Base-by-base conservation (phyloP, 2,888 invertebrate genomes). In the Cyclophora punctaria region DNA sequence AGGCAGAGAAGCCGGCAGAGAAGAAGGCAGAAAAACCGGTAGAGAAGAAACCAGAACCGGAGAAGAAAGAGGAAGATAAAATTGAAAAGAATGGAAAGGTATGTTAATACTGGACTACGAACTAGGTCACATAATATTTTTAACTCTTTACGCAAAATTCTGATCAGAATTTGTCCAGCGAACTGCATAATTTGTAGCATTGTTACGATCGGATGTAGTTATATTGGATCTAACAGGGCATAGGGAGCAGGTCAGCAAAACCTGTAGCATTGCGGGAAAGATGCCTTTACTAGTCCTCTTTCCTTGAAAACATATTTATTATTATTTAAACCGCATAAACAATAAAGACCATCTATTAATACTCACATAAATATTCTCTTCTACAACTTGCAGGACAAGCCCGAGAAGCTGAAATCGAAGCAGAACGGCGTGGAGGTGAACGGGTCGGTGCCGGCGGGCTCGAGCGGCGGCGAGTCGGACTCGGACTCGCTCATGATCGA, bases 71-170 rank as follows among this genome's bases (percentile, higher is more conserved):
- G 49, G 56, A 48, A 40, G 67, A 56, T 45, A 74, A 73, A 60
- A 73, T 69, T 51, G 80, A 81, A 34, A 76, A 77, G 61, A 67
- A 57, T 59, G 69, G 59, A 55, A 84, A 83, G 75, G 84, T 84
- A 57, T 53, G 63, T 51, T 44, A 45, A 40, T 20, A 20, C 20
- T 20, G 20, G 20, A 20, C 20, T 20, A 20, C 20, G 20, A 20
- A 20, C 20, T 20, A 20, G 20, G 20, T 20, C 1, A 20, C 20
- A 20, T 7, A n/a, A 3, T 35, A 7, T 49, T 35, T 35, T 44
- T 34, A 33, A 43, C 37, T 41, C 4, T 33, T n/a, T 46, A 37
- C 7, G 46, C 3, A 5, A 34, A 49, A 20, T 20, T 20, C 20
- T 20, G 2, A 20, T 20, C 20, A 20, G 20, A 20, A 20, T 20